Evolutionary conservation across 2,888 invertebrate genomes (phyloP).

Genomic region (Hermaeophaga mercurialis): DNA sequence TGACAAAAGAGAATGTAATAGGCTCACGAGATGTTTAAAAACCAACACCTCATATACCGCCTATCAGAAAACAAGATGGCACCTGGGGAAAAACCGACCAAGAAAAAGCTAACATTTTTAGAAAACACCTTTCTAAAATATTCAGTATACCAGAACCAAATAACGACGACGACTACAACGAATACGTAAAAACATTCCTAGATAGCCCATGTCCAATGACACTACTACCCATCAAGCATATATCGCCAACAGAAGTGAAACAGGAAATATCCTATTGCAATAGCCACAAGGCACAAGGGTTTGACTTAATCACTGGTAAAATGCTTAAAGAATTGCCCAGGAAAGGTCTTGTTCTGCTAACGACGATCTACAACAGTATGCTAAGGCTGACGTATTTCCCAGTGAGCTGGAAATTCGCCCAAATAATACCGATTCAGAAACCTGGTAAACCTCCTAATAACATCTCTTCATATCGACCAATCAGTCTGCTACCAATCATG

Average conservation of each 20-base stretch:
- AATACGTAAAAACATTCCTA: neutral
- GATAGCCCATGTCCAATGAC: no score
- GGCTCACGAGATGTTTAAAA: constrained; percentile 1
- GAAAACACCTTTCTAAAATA: constrained; percentile 4
- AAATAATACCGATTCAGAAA: neutral
- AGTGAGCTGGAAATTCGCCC: neutral
- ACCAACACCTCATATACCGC: constrained; percentile 1
- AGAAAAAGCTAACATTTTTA: neutral
- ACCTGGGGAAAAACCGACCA: constrained; percentile 4
- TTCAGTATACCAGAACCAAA: neutral
- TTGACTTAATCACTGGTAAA: neutral
- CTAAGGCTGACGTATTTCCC: neutral
- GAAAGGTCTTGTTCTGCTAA: neutral
- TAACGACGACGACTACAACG: neutral
- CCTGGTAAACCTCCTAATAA: neutral
- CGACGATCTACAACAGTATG: neutral
- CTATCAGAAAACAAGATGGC: neutral
- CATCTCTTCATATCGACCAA: neutral
- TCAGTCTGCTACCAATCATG: neutral
- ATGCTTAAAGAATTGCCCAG: neutral
- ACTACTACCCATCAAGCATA: neutral
- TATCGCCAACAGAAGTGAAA: neutral
- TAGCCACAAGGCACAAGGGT: neutral
- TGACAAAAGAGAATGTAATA: constrained; percentile 2
- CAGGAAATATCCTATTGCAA: neutral